Conservation (phyloP, 2,113 vertebrate genomes). For the Noctilio leporinus region DNA sequence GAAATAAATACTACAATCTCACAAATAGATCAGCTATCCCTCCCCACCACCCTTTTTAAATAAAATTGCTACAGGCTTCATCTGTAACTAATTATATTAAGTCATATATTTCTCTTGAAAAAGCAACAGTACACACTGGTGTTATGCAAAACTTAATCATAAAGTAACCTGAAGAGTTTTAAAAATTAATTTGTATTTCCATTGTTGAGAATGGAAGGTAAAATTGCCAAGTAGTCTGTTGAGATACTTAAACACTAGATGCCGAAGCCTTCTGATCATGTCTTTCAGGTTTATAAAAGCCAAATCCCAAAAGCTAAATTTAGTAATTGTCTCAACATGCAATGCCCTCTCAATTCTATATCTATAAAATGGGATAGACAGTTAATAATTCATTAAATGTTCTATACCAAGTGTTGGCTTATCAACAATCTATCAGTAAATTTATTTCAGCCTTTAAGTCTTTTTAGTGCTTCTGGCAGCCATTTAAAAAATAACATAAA, state of each 20-base stretch:
- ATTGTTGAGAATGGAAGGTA: constrained; percentile 3
- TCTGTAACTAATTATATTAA: constrained; percentile 55
- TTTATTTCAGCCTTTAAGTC: constrained; percentile 12
- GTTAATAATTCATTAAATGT: background rate
- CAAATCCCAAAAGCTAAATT: constrained; percentile 19
- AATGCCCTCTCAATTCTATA: background rate
- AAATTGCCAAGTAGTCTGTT: constrained; percentile 37
- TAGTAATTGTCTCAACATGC: background rate
- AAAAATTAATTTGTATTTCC: constrained; percentile 36
- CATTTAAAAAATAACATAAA: background rate
- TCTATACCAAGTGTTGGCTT: background rate
- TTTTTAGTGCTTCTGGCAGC: background rate
- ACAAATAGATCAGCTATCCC: background rate
- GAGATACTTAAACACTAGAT: constrained; percentile 12
- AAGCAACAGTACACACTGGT: background rate
- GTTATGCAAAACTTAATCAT: constrained; percentile 16
- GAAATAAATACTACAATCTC: background rate
- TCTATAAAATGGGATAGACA: constrained; percentile 43
- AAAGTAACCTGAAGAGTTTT: constrained; percentile 28
- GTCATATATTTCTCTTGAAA: constrained; percentile 48
- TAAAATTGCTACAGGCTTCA: background rate
- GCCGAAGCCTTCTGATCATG: constrained; percentile 16
- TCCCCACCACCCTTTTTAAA: background rate
- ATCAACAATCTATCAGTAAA: background rate
- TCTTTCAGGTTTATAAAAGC: constrained; percentile 32